Conservation (phyloP, 2,797 vertebrate genomes). For the Buphagus erythrorhynchus region DNA sequence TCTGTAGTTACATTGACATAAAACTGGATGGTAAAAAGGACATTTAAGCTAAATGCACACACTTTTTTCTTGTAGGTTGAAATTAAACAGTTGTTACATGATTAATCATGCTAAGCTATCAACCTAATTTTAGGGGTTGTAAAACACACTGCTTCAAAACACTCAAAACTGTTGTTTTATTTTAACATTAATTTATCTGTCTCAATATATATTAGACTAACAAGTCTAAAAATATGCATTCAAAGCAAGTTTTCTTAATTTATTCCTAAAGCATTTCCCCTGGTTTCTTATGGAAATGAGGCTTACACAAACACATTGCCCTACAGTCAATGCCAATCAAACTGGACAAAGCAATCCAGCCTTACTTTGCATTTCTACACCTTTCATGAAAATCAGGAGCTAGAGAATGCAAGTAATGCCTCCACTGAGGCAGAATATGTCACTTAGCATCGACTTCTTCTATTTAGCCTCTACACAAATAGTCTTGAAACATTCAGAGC, state of each 20-base stretch:
- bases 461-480: neutral
- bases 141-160: neutral
- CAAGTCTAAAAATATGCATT: neutral
- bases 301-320: neutral
- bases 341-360: neutral
- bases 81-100: neutral
- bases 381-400: neutral
- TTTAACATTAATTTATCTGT: neutral
- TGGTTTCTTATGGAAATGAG: conserved; percentile 41
- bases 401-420: neutral
- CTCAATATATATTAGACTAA: neutral
- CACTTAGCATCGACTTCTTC: neutral
- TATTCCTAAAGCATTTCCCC: neutral
- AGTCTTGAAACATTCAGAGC: neutral
- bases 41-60: neutral
- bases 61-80: neutral
- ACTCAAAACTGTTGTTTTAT: neutral
- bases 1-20: neutral
- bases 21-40: neutral
- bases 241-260: neutral
- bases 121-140: neutral
- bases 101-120: neutral
- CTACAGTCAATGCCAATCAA: conserved; percentile 21
- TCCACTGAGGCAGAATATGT: neutral
- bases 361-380: neutral